Percentiles rank a stretch among this genome's conserved stretches.
Evolutionary conservation across 1,140 invertebrate genomes (phyloP).

Genomic region (Cylas formicarius): DNA sequence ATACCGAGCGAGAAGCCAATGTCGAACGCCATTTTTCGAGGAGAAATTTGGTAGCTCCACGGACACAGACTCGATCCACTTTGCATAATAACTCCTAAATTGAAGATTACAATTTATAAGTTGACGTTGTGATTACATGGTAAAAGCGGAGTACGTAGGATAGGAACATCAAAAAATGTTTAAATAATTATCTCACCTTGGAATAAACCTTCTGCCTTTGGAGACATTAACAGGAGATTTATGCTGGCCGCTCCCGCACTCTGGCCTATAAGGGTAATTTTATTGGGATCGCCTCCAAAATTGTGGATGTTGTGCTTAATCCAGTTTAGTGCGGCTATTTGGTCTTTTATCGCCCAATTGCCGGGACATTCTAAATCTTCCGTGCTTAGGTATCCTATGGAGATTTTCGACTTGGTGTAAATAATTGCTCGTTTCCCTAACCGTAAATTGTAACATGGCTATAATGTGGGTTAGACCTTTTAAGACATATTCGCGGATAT

Average conservation of each 20-base stretch:
- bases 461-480: no score
- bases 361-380: conserved; percentile 12
- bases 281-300: conserved; percentile 14
- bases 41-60: conserved; percentile 5
- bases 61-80: conserved; percentile 12
- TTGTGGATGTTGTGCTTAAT: conserved; percentile 6
- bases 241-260: conserved; percentile 6
- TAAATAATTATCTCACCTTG: conserved; percentile 12
- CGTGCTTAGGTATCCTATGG: conserved; percentile 8
- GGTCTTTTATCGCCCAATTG: conserved; percentile 10
- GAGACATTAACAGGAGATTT: neutral
- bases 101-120: no score
- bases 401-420: neutral
- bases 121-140: no score
- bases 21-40: conserved; percentile 14
- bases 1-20: conserved; percentile 11
- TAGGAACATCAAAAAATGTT: no score
- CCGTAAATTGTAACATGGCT: no score
- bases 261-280: conserved; percentile 12
- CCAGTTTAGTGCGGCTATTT: conserved; percentile 10
- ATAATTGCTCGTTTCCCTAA: neutral
- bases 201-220: conserved; percentile 4
- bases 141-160: no score
- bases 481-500: no score
- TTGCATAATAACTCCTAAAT: conserved; percentile 9